Evolutionary conservation across 2,888 invertebrate species (phyloP).

Genomic region (Drosophila borborema): DNA sequence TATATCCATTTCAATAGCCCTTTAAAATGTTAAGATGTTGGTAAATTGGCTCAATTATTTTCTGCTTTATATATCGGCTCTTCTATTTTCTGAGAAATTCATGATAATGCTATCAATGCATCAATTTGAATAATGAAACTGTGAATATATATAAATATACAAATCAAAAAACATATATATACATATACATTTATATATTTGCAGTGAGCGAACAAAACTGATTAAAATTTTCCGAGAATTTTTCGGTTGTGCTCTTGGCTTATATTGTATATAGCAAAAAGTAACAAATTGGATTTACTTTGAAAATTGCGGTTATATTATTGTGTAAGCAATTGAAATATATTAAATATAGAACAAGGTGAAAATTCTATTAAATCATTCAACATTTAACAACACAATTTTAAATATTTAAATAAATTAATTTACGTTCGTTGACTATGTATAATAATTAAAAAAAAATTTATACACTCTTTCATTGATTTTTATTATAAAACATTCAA

Average conservation of each 20-base stretch:
- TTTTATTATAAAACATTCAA: no score
- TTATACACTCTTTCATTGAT: no score
- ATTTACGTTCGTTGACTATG: no score
- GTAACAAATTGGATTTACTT: background rate
- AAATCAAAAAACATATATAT: background rate
- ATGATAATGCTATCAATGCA: background rate
- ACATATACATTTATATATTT: background rate
- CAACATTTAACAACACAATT: background rate
- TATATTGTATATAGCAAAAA: background rate
- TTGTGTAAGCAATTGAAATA: background rate
- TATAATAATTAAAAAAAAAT: no score
- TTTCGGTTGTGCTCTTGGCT: background rate
- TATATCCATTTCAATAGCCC: background rate
- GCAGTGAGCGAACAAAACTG: background rate
- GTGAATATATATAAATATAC: background rate
- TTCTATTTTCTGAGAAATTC: background rate
- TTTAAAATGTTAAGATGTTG: background rate
- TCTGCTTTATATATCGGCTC: background rate
- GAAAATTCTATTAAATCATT: background rate
- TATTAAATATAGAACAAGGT: background rate
- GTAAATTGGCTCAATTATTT: background rate
- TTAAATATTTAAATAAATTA: no score
- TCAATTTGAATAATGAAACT: background rate
- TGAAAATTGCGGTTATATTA: background rate
- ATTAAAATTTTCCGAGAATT: background rate